phyloP scores from a whole-genome alignment of 2,888 invertebrate genomes.

The Drosophila conformis region DNA sequence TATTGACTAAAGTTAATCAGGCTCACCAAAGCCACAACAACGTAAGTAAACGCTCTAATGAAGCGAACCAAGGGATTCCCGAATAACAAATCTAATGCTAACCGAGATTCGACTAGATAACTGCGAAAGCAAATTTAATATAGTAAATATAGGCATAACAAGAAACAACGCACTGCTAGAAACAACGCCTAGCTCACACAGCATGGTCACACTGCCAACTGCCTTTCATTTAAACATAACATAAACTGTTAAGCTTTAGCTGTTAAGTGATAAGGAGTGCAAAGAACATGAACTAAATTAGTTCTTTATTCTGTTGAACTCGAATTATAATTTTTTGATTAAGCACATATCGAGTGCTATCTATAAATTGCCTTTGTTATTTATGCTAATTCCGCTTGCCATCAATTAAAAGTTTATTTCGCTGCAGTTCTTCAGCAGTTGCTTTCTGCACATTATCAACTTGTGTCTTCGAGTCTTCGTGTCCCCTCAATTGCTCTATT shows the following conservation, averaged over 20 bases:
- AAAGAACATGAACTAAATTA: neutral
- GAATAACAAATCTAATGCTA: slow-evolving; percentile 24
- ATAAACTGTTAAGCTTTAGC: neutral
- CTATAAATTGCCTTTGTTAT: neutral
- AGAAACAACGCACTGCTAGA: neutral
- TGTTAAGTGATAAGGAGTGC: neutral
- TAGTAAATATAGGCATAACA: neutral
- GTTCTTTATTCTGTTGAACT: neutral
- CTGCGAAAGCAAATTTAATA: neutral
- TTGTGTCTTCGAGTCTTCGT: neutral
- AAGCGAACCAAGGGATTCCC: slow-evolving; percentile 24
- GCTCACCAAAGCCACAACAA: slow-evolving; percentile 35
- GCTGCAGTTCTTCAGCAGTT: neutral
- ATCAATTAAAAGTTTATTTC: slow-evolving; percentile 12
- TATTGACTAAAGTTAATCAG: slow-evolving; percentile 55
- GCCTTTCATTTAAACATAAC: neutral
- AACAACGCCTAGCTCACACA: neutral
- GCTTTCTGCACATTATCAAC: neutral
- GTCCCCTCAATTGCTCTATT: slow-evolving; percentile 5
- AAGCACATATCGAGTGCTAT: neutral
- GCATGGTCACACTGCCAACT: neutral
- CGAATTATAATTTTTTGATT: neutral
- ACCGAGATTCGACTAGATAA: slow-evolving; percentile 31
- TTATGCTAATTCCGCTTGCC: slow-evolving; percentile 1
- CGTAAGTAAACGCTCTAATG: slow-evolving; percentile 48